These are phyloP conservation scores for Autographa pulchrina DNA, from an alignment of 2,888 invertebrate genomes.

Conservation along the genomic window DNA sequence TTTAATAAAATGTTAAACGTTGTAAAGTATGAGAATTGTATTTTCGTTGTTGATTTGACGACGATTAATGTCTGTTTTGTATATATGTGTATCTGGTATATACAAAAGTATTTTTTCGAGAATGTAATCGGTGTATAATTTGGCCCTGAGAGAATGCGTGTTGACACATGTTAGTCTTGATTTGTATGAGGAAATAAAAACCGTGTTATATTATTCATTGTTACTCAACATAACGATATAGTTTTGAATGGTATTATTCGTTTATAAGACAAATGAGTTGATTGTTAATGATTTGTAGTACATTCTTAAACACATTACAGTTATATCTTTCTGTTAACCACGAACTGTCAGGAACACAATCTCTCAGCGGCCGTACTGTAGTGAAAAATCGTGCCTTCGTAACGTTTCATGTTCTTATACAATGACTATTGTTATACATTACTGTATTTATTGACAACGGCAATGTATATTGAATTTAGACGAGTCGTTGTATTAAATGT, in stretches of 20 bases:
- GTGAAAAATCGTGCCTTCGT: constrained; percentile 67
- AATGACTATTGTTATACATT: constrained; percentile 11
- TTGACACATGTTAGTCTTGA: too few relatives aligned
- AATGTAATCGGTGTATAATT: constrained; percentile 31
- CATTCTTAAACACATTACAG: too few relatives aligned
- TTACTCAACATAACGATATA: too few relatives aligned
- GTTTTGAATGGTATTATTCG: too few relatives aligned
- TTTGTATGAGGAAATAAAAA: too few relatives aligned
- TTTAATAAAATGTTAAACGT: background rate
- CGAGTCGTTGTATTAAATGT: constrained; percentile 7
- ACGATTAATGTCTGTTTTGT: constrained; percentile 32
- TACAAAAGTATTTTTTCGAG: constrained; percentile 31
- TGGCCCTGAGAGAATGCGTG: too few relatives aligned
- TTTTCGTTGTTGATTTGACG: constrained; percentile 29
- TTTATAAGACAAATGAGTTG: too few relatives aligned
- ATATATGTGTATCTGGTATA: constrained; percentile 39
- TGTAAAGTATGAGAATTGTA: background rate
- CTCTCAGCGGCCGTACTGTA: constrained; percentile 3
- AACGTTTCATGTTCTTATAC: constrained; percentile 30
- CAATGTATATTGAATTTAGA: background rate
- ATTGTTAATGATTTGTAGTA: too few relatives aligned
- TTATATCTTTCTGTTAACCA: too few relatives aligned
- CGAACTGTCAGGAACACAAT: too few relatives aligned
- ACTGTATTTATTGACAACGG: background rate
- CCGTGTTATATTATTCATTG: too few relatives aligned